These are phyloP conservation scores for Crypturellus undulatus DNA, from an alignment of 2,113 vertebrate genomes.

Conservation along the genomic window DNA sequence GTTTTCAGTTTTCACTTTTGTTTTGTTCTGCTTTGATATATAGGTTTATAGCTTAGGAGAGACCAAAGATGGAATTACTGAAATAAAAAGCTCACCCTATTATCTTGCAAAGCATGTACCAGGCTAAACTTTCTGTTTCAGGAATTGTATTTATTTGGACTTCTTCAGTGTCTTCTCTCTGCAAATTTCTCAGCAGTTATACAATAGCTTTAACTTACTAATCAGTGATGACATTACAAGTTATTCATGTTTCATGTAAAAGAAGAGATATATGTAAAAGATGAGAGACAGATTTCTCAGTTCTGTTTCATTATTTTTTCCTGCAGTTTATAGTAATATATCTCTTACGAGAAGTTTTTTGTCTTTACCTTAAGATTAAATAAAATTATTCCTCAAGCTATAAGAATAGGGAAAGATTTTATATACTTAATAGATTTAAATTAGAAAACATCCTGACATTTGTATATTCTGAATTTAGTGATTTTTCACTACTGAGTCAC, in stretches of 20 bases:
- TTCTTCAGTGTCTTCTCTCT: not conserved
- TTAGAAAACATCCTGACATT: constrained; percentile 23
- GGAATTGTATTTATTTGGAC: not conserved
- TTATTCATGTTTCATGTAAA: not conserved
- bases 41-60: not conserved
- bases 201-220: not conserved
- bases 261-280: not conserved
- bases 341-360: too few relatives aligned
- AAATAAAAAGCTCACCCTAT: not conserved
- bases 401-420: not conserved
- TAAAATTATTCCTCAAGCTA: not conserved
- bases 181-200: not conserved
- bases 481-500: constrained; percentile 58
- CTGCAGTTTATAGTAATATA: too few relatives aligned
- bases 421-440: constrained; percentile 23
- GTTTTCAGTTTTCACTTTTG: not conserved
- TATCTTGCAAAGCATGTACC: too few relatives aligned
- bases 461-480: constrained; percentile 54
- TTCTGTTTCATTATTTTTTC: too few relatives aligned
- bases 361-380: too few relatives aligned
- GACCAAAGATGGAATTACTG: not conserved
- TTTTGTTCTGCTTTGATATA: not conserved
- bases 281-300: not conserved
- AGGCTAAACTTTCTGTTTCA: not conserved
- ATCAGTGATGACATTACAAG: not conserved